Percentiles rank a stretch among this genome's conserved stretches.
phyloP scores from a whole-genome alignment of 1,140 invertebrate species.

The Drosophila tropicalis region DNA sequence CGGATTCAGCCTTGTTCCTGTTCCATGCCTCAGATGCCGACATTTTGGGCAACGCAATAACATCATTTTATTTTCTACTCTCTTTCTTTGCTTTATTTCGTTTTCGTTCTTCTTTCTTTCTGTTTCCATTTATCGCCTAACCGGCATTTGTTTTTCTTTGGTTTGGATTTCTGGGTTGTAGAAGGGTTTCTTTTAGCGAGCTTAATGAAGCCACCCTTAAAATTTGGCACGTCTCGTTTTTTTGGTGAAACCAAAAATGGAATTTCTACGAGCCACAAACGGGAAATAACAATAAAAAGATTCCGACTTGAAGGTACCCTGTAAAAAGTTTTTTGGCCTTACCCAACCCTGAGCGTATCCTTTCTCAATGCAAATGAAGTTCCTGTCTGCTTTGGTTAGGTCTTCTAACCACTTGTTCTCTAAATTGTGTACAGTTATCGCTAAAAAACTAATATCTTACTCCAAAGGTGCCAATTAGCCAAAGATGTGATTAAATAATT shows the following conservation, averaged over 20 bases:
- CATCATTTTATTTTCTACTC: conserved; percentile 53
- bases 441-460: no score
- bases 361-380: no score
- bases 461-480: not conserved
- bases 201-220: conserved; percentile 80
- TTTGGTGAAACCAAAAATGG: conserved; percentile 49
- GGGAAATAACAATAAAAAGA: not conserved
- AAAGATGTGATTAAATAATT: not conserved
- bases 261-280: conserved; percentile 30
- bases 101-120: conserved; percentile 8
- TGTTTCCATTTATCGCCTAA: conserved; percentile 42
- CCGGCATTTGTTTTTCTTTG: conserved; percentile 47
- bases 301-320: not conserved
- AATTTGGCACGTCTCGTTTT: conserved; percentile 69
- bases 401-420: not conserved
- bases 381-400: not conserved
- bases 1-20: conserved; percentile 6
- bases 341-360: not conserved
- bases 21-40: not conserved
- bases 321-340: not conserved
- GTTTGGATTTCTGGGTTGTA: conserved; percentile 20
- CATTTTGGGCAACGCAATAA: conserved; percentile 57
- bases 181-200: conserved; percentile 25
- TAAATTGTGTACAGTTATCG: not conserved
- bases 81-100: conserved; percentile 20